Base-by-base conservation (phyloP, 2,113 vertebrate genomes). In the Promerops cafer region DNA sequence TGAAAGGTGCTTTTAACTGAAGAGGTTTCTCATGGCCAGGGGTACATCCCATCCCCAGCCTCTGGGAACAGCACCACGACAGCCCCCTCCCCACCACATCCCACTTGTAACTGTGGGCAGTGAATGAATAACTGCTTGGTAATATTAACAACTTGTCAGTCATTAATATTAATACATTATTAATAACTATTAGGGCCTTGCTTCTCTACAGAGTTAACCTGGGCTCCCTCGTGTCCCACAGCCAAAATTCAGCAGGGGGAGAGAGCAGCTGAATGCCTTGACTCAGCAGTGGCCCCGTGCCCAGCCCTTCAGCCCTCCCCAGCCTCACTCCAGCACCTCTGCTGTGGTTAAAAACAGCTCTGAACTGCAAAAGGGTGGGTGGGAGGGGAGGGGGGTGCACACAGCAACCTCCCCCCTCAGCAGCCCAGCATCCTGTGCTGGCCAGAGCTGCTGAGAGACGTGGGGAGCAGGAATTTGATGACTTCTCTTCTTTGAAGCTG, bases 261-360 rank as follows among this genome's bases (percentile, higher is more conserved):
- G 14, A 7, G 52, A 63, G 74, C 70, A 74, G 88, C 84, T 76
- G 76, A 96, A 96, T 26, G 89, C 80, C 39, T 81, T 97, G 92
- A 96, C 92, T 97, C 94, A 97, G 94, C 96, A 95, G 90, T 92
- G 89, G 95, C 89, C 82, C 64, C 17, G 11, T 94, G 91, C 94
- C 92, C 85, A 61, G 89, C 65, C 28, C 1, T 14, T 26, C 81
- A 85, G 40, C 17, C 42, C 30, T 35, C 33, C 86, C 77, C 87
- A 93, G 74, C 35, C 63, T 57, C 13, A 35, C 7, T 33, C 76
- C 79, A 90, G 92, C 54, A 28, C 19, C 56, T 69, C 91, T 82
- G 76, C 68, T 89, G 85, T 4, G 52, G 52, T 52, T 35, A 54
- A 70, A 82, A 66, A 2, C 2, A 1, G 75, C 44, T 90, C 89